phyloP scores from a whole-genome alignment of 2,113 vertebrate genomes.

The Philantomba maxwellii region DNA sequence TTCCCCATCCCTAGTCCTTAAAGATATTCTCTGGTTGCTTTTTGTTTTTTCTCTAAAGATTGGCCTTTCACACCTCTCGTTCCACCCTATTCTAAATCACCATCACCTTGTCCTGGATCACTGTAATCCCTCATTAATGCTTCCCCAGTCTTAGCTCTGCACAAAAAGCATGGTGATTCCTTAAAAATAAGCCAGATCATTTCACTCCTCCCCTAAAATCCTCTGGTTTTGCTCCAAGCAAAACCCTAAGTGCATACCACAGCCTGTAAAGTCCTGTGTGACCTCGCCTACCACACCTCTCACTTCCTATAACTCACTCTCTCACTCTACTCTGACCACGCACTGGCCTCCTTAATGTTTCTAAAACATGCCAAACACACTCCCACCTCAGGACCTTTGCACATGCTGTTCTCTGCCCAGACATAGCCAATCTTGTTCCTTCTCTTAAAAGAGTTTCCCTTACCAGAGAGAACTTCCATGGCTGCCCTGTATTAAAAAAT shows the following conservation, averaged over 20 bases:
- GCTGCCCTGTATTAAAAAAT: not conserved
- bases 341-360: not conserved
- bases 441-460: not conserved
- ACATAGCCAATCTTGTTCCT: not conserved
- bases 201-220: not conserved
- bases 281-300: not conserved
- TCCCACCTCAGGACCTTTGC: not conserved
- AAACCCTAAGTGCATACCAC: not conserved
- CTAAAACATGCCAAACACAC: not conserved
- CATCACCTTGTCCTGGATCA: not conserved
- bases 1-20: not conserved
- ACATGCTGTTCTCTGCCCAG: not conserved
- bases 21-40: not conserved
- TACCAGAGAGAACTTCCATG: not conserved
- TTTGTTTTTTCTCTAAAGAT: not conserved
- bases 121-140: not conserved
- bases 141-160: not conserved
- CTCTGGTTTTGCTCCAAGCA: not conserved
- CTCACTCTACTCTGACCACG: not conserved
- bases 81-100: not conserved
- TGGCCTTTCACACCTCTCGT: not conserved
- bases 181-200: not conserved
- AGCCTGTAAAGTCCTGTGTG: not conserved
- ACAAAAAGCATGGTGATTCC: not conserved
- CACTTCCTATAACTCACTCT: not conserved